Evolutionary conservation across 1,140 invertebrate species (phyloP).

Genomic region (Trinorchestia longiramus): DNA sequence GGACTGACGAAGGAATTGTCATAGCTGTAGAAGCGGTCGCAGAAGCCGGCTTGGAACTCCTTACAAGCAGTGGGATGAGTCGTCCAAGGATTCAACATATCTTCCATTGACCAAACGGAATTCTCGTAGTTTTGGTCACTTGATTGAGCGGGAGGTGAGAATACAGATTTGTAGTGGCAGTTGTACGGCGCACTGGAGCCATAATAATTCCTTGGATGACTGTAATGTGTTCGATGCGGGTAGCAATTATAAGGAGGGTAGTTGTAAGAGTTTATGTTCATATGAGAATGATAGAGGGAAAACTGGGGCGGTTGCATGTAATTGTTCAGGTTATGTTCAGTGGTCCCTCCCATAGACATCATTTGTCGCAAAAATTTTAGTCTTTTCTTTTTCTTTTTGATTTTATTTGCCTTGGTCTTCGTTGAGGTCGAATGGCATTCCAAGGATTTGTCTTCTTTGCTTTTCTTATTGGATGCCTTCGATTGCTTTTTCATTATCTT

Average conservation of each 20-base stretch:
- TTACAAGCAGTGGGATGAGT: background rate
- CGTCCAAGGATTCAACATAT: background rate
- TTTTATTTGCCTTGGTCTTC: background rate
- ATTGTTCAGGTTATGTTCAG: background rate
- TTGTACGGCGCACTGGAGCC: background rate
- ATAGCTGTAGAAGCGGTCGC: background rate
- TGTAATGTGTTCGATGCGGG: background rate
- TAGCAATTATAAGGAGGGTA: slow-evolving; percentile 24
- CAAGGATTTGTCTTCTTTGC: background rate
- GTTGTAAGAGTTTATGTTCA: background rate
- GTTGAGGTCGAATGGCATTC: background rate
- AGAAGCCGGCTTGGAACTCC: slow-evolving; percentile 6
- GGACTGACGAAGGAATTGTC: background rate
- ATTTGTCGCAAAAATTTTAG: background rate
- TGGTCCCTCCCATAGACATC: background rate
- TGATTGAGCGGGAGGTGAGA: background rate
- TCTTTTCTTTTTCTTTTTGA: slow-evolving; percentile 28
- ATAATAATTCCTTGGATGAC: background rate
- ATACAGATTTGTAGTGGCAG: background rate
- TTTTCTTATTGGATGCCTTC: background rate
- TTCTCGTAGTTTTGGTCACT: background rate
- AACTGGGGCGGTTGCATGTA: background rate
- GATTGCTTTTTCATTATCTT: background rate
- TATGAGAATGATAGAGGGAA: background rate
- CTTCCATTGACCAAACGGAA: background rate